Conservation (phyloP, 1,140 invertebrate genomes). For the Nixonia krombeini region DNA sequence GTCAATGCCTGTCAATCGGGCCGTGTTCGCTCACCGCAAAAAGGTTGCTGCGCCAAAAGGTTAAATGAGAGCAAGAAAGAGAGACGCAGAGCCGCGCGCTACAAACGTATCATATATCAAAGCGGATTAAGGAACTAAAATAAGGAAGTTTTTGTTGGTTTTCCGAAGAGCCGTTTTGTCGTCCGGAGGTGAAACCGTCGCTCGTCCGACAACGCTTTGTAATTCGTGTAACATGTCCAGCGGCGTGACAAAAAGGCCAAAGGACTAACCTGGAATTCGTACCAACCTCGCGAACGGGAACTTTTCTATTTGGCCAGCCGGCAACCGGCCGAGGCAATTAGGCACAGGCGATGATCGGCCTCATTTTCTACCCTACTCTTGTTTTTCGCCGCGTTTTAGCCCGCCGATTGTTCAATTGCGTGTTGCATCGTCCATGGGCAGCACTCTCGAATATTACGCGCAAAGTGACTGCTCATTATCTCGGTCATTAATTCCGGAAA, state of each 20-base stretch:
- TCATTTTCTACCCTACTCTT: too few species aligned
- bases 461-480: constrained; percentile 8
- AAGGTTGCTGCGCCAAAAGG: constrained; percentile 55
- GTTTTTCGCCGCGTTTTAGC: too few species aligned
- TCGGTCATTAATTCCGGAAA: constrained; percentile 5
- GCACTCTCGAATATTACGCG: background rate
- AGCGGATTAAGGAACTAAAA: constrained; percentile 51
- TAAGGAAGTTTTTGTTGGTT: constrained; percentile 55
- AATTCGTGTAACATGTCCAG: constrained; percentile 3
- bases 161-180: constrained; percentile 26
- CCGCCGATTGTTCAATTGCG: background rate
- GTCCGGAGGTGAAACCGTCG: constrained; percentile 5
- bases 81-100: constrained; percentile 46
- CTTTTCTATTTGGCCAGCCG: background rate
- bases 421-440: too few species aligned
- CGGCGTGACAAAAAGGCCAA: background rate
- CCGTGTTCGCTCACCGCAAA: constrained; percentile 55
- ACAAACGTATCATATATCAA: constrained; percentile 64
- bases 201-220: constrained; percentile 9
- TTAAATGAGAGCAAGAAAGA: constrained; percentile 43
- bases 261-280: background rate
- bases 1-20: constrained; percentile 58
- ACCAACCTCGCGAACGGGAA: background rate
- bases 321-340: background rate
- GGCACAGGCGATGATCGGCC: too few species aligned